These are phyloP conservation scores for Tribolium castaneum DNA, from an alignment of 1,140 invertebrate species.

Conservation along the genomic window DNA sequence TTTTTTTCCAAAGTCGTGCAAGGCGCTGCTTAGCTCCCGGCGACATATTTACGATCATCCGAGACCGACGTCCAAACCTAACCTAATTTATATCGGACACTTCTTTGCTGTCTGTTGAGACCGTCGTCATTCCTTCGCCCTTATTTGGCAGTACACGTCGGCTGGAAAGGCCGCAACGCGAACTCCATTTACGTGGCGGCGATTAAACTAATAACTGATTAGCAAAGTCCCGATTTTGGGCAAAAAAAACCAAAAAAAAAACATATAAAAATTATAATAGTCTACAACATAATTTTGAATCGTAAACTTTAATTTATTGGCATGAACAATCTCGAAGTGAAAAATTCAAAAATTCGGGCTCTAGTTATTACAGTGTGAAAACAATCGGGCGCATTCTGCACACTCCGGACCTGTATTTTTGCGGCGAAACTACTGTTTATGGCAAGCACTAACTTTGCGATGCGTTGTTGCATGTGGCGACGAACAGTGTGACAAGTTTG, in stretches of 20 bases:
- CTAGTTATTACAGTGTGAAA: background rate
- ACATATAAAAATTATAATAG: no score
- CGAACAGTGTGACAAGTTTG: constrained; percentile 5
- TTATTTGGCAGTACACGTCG: constrained; percentile 50
- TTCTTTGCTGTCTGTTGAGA: constrained; percentile 45
- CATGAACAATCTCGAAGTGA: no score
- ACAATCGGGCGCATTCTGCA: background rate
- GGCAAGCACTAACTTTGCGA: background rate
- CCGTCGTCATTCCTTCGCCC: constrained; percentile 45
- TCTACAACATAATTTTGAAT: no score
- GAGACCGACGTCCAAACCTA: constrained; percentile 49
- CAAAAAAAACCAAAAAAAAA: no score
- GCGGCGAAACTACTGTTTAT: background rate
- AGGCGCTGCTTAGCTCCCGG: constrained; percentile 51
- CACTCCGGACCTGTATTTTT: background rate
- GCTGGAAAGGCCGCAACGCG: constrained; percentile 38
- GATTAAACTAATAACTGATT: constrained; percentile 40
- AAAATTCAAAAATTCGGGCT: no score
- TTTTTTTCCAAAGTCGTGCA: constrained; percentile 44
- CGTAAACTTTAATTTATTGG: no score
- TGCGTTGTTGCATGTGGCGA: constrained; percentile 12
- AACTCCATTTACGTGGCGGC: constrained; percentile 32
- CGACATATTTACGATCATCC: constrained; percentile 55
- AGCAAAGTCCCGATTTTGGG: no score
- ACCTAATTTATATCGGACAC: constrained; percentile 54